Evolutionary conservation across 2,113 vertebrate species (phyloP).

Genomic region (Ovibos moschatus): DNA sequence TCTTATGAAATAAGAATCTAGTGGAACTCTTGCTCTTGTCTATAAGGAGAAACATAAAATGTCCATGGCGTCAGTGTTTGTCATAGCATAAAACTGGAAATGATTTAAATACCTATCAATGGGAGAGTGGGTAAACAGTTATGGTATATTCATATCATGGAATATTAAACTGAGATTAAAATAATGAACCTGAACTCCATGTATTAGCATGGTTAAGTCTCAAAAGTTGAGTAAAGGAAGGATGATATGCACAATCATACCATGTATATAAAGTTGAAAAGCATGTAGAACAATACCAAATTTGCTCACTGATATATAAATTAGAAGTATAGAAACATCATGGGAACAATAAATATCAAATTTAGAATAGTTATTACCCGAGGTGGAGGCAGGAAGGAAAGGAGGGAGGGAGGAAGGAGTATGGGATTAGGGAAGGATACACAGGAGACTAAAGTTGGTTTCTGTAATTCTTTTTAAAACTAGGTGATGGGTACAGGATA

Average conservation of each 20-base stretch:
- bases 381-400: background rate
- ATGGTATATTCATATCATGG: background rate
- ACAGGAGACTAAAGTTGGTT: background rate
- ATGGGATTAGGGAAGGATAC: background rate
- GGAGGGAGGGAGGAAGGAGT: background rate
- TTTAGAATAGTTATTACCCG: background rate
- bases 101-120: background rate
- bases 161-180: background rate
- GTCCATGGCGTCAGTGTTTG: background rate
- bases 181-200: background rate
- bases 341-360: background rate
- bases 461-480: background rate
- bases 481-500: background rate
- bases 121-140: background rate
- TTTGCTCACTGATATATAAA: background rate
- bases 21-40: background rate
- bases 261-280: background rate
- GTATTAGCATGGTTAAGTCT: slow-evolving; percentile 3
- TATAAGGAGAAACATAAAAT: background rate
- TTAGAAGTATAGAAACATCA: background rate
- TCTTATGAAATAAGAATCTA: background rate
- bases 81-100: background rate
- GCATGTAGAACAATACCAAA: background rate
- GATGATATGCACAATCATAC: background rate
- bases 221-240: background rate